Conservation (phyloP, 1,140 invertebrate species). For the Euura lappo region DNA sequence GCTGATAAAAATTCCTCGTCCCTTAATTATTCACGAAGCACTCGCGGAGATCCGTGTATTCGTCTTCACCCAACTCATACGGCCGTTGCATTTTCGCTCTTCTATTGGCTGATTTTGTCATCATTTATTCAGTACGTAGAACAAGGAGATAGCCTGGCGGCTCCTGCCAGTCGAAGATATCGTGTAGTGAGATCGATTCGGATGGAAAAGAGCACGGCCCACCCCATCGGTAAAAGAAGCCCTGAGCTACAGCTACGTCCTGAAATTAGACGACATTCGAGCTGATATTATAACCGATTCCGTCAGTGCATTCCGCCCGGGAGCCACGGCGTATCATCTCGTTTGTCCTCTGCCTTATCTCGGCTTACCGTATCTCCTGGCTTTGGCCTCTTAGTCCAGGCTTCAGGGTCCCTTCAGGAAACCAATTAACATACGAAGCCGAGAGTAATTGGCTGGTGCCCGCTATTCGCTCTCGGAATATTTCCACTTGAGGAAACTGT, state of each 20-base stretch:
- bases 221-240: no score
- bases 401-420: not conserved
- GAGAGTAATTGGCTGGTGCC: slow-evolving; percentile 3
- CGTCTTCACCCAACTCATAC: not conserved
- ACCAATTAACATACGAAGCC: slow-evolving; percentile 15
- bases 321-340: not conserved
- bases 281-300: no score
- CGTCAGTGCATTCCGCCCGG: no score
- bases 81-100: not conserved
- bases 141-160: no score
- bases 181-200: no score
- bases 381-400: slow-evolving; percentile 4
- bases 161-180: no score
- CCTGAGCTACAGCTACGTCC: no score
- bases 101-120: not conserved
- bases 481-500: no score
- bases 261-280: no score
- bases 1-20: not conserved
- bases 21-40: slow-evolving; percentile 5
- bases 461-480: not conserved
- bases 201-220: no score
- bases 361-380: slow-evolving; percentile 10
- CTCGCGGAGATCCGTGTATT: not conserved
- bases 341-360: slow-evolving; percentile 5
- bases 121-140: not conserved